Base-by-base conservation (phyloP, 2,113 vertebrate genomes). In the Amia ocellicauda region DNA sequence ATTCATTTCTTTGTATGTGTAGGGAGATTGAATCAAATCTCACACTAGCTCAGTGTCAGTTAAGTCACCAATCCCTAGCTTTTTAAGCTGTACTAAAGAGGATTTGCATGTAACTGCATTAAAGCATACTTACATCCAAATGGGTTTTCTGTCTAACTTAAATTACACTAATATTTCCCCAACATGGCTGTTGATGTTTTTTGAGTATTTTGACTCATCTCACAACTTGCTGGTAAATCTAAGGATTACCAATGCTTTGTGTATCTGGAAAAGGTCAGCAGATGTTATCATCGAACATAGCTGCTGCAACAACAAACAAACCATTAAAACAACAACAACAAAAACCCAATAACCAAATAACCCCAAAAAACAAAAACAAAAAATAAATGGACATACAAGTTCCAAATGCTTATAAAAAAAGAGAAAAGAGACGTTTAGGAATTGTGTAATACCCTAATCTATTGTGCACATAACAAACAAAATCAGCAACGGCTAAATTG, bases 391-490 rank as follows among this genome's bases (percentile, higher is more conserved):
- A 36, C 31, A 7, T 36, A 36, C 31, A 36, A 36, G 5, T 36
- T 36, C 31, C 31, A 36, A 11, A 36, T 36, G 31, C 31, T 36
- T 36, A 5, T 36, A 11, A 36, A 36, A 36, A 36, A n/a, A n/a
- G n/a, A n/a, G n/a, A n/a, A n/a, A n/a, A n/a, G n/a, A n/a, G 5
- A 36, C 31, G 5, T 36, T 11, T 7, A 11, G 11, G 36, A 26
- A 29, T 73, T 62, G 60, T 28, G 45, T 45, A 64, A 63, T 29
- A 20, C 22, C 23, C 8, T 14, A 47, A 24, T 8, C 29, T 17
- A 16, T n/a, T 68, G 54, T 68, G 61, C 55, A 59, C 62, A 68
- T 50, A 70, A 66, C 58, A 68, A 50, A 66, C 47, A 20, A 22
- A 52, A 22, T 23, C 62, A 68, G 63, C 58, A 43, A 40, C 51